A percentile compares a stretch with the other conserved stretches of the same genome.
phyloP scores from a whole-genome alignment of 1,140 invertebrate species.

The Solenopsis fugax region DNA sequence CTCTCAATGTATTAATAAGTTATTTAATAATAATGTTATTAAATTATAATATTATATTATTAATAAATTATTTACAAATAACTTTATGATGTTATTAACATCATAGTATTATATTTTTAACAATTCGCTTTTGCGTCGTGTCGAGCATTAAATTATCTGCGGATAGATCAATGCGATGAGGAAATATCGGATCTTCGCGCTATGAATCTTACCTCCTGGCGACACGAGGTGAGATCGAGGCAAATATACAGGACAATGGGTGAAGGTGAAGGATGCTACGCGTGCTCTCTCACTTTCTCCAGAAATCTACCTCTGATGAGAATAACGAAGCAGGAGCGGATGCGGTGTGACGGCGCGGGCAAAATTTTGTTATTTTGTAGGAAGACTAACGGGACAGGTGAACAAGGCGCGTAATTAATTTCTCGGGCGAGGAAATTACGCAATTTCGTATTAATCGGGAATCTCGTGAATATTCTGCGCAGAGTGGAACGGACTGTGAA shows the following conservation, averaged over 20 bases:
- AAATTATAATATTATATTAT: no score
- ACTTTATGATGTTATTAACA: no score
- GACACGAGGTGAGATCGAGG: conserved; percentile 72
- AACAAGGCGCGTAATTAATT: conserved; percentile 35
- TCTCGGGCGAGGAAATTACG: conserved; percentile 47
- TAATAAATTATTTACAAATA: no score
- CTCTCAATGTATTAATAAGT: no score
- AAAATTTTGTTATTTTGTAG: neutral
- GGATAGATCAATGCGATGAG: neutral
- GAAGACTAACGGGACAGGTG: conserved; percentile 1
- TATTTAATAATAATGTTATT: no score
- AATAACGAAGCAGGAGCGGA: conserved; percentile 28
- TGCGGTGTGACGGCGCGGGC: neutral
- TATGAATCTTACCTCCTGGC: conserved; percentile 26
- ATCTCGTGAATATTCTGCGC: conserved; percentile 18
- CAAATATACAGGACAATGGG: conserved; percentile 76
- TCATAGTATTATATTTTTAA: neutral
- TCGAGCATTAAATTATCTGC: neutral
- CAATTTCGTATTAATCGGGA: conserved; percentile 33
- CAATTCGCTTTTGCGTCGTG: neutral
- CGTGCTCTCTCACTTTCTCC: conserved; percentile 81
- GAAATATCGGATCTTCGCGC: neutral
- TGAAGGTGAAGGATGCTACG: conserved; percentile 84
- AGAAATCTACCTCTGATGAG: conserved; percentile 72
- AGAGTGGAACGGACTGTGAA: neutral